Evolutionary conservation across 1,140 invertebrate species (phyloP).

Genomic region (Heliconius nattereri): DNA sequence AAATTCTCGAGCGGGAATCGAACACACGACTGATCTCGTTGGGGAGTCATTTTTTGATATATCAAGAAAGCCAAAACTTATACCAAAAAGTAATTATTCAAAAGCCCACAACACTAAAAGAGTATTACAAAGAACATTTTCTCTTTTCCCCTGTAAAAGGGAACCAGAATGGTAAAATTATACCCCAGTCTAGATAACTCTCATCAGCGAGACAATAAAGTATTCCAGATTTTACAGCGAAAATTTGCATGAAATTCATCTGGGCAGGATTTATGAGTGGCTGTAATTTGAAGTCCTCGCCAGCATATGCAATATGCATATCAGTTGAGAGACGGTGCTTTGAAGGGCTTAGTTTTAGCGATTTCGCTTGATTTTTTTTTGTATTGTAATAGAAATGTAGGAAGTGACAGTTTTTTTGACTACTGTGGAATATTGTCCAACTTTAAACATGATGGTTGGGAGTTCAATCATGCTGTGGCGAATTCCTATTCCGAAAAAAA

Average conservation of each 20-base stretch:
- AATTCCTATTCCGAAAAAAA: no score
- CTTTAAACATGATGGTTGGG: no score
- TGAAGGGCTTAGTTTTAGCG: constrained; percentile 5
- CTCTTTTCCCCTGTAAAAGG: constrained; percentile 12
- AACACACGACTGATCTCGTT: no score
- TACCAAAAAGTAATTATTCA: no score
- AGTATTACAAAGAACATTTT: constrained; percentile 2
- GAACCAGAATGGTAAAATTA: constrained; percentile 30
- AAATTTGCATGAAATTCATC: constrained; percentile 70
- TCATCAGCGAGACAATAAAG: constrained; percentile 47
- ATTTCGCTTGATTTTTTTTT: not conserved
- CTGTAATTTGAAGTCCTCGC: constrained; percentile 50
- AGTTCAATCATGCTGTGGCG: no score
- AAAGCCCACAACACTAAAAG: not conserved
- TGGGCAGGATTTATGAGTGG: constrained; percentile 55
- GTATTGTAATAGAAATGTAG: not conserved
- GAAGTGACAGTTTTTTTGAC: not conserved
- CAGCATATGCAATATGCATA: constrained; percentile 40
- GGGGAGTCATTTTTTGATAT: no score
- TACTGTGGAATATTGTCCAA: no score
- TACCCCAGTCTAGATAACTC: constrained; percentile 33
- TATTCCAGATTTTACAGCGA: constrained; percentile 59
- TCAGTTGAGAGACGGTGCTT: constrained; percentile 15
- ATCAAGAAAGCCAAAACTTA: no score
- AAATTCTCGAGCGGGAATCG: no score